A percentile compares a stretch with the other conserved stretches of the same genome.
Evolutionary conservation across 2,113 vertebrate genomes (phyloP).

Genomic region (Fregetta grallaria): DNA sequence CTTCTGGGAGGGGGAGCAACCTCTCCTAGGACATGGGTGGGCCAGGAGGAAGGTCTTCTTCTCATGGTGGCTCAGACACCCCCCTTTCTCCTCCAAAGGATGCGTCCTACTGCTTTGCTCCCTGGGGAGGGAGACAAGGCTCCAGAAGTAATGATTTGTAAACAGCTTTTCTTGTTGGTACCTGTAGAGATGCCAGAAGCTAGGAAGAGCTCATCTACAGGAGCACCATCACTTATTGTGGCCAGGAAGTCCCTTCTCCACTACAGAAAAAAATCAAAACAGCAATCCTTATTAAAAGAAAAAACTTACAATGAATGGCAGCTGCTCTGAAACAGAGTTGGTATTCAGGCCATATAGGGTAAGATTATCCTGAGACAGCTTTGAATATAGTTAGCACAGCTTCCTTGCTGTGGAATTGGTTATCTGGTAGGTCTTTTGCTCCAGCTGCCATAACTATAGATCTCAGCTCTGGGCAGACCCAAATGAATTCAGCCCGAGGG

Average conservation of each 20-base stretch:
- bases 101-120: not conserved
- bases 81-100: not conserved
- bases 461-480: not conserved
- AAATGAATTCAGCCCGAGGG: fast-evolving
- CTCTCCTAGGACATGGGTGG: not conserved
- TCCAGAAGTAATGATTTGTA: not conserved
- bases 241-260: not conserved
- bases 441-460: not conserved
- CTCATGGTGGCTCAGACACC: not conserved
- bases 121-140: not conserved
- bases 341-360: not conserved
- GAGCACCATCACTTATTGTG: not conserved
- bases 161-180: not conserved
- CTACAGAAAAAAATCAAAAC: not conserved
- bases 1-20: not conserved
- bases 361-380: not conserved
- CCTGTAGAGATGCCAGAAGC: too few species aligned
- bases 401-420: not conserved
- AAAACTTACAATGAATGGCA: not conserved
- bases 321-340: not conserved
- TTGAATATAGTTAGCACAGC: not conserved
- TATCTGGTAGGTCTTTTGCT: not conserved
- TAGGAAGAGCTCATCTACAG: not conserved
- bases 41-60: not conserved
- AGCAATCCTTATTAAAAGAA: not conserved